Evolutionary conservation across 1,140 invertebrate species (phyloP).

Genomic region (Zaprionus davidi): DNA sequence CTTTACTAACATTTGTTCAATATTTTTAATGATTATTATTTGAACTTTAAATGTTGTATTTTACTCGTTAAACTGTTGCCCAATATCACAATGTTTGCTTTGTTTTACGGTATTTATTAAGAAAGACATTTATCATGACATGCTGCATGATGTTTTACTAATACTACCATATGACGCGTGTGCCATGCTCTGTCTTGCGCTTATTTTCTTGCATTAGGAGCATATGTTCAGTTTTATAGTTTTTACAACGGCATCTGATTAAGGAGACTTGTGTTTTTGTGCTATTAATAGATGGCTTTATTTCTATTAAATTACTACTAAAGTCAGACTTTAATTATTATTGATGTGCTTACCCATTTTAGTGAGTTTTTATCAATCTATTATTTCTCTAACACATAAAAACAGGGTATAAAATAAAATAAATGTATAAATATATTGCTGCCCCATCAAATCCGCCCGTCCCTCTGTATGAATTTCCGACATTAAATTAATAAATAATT

Average conservation of each 20-base stretch:
- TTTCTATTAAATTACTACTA: not conserved
- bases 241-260: conserved; percentile 54
- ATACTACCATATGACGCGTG: conserved; percentile 90
- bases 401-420: not conserved
- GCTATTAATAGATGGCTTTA: conserved; percentile 28
- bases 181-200: conserved; percentile 95
- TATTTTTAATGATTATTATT: not conserved
- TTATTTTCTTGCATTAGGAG: conserved; percentile 87
- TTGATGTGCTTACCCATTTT: not conserved
- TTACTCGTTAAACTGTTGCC: not conserved
- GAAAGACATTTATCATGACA: not conserved
- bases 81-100: not conserved
- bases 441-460: too few species aligned
- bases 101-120: not conserved
- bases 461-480: too few species aligned
- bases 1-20: not conserved
- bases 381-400: not conserved
- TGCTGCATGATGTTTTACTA: not conserved
- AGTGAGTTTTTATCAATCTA: too few species aligned
- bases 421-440: too few species aligned
- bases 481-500: too few species aligned
- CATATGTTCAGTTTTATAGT: conserved; percentile 73
- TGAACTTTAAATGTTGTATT: not conserved
- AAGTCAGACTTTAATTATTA: not conserved
- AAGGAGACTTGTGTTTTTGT: conserved; percentile 3